A percentile compares a stretch with the other conserved stretches of the same genome.
phyloP scores from a whole-genome alignment of 53 echinoderm and acorn worm species.

The Zoroaster sp. region DNA sequence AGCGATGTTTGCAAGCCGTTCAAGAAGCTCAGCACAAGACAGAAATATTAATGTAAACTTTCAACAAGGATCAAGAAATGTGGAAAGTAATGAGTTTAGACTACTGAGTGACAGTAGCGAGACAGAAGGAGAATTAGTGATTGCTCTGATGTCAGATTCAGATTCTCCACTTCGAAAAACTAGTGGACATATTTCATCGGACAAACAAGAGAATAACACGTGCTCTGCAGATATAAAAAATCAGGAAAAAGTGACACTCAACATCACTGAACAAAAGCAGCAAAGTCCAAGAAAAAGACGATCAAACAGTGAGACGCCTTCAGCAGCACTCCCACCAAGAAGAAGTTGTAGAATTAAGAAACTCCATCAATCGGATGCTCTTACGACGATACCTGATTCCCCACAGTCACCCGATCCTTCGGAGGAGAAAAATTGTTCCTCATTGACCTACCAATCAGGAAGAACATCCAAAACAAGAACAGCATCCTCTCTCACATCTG shows the following conservation, averaged over 20 bases:
- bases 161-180: neutral
- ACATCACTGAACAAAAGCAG: neutral
- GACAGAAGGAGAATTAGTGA: constrained; percentile 49
- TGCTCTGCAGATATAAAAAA: neutral
- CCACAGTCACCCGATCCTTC: neutral
- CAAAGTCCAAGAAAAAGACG: neutral
- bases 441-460: neutral
- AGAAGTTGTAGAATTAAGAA: constrained; percentile 16
- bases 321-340: neutral
- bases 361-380: neutral
- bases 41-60: neutral
- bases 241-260: neutral
- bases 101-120: constrained; percentile 32
- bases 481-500: neutral
- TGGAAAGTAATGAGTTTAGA: neutral
- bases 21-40: neutral
- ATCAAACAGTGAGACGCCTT: neutral
- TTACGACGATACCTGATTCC: neutral
- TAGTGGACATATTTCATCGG: neutral
- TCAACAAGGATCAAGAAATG: neutral
- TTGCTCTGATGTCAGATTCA: constrained; percentile 16
- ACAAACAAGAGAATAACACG: neutral
- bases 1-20: neutral
- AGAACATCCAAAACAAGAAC: neutral
- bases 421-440: neutral